Conservation (phyloP, 2,797 vertebrate genomes). For the Crenichthys baileyi region DNA sequence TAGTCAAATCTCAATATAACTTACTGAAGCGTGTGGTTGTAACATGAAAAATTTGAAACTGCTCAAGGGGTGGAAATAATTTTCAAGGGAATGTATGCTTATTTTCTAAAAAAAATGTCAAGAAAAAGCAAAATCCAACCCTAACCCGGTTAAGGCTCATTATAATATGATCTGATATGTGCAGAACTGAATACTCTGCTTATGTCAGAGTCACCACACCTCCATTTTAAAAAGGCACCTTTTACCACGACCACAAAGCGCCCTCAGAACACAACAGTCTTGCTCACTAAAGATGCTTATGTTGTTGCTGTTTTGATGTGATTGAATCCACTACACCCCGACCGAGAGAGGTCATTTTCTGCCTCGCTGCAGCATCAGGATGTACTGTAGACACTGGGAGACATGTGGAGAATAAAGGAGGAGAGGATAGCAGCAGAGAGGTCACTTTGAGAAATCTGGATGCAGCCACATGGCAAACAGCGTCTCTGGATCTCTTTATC, state of each 20-base stretch:
- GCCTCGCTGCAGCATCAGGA: slow-evolving; percentile 57
- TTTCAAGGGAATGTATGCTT: not conserved
- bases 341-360: slow-evolving; percentile 66
- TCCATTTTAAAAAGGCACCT: slow-evolving; percentile 54
- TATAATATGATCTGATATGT: slow-evolving; percentile 52
- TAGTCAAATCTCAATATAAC: not conserved
- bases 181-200: slow-evolving; percentile 43
- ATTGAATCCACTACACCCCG: slow-evolving; percentile 66
- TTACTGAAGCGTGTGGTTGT: not conserved
- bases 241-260: slow-evolving; percentile 45
- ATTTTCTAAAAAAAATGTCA: slow-evolving; percentile 52
- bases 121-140: slow-evolving; percentile 50
- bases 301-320: slow-evolving; percentile 63
- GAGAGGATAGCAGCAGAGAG: slow-evolving; percentile 72
- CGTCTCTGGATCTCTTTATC: slow-evolving; percentile 74
- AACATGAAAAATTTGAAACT: not conserved
- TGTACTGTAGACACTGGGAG: slow-evolving; percentile 55
- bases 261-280: slow-evolving; percentile 42
- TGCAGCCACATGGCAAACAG: slow-evolving; percentile 82
- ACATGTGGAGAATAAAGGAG: slow-evolving; percentile 64
- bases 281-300: slow-evolving; percentile 47
- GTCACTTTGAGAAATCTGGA: slow-evolving; percentile 87
- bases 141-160: slow-evolving; percentile 48
- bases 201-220: slow-evolving; percentile 61
- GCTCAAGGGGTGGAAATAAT: not conserved